Conservation (phyloP, 37 sponge, comb jelly and placozoan species). For the Agelas oroides region DNA sequence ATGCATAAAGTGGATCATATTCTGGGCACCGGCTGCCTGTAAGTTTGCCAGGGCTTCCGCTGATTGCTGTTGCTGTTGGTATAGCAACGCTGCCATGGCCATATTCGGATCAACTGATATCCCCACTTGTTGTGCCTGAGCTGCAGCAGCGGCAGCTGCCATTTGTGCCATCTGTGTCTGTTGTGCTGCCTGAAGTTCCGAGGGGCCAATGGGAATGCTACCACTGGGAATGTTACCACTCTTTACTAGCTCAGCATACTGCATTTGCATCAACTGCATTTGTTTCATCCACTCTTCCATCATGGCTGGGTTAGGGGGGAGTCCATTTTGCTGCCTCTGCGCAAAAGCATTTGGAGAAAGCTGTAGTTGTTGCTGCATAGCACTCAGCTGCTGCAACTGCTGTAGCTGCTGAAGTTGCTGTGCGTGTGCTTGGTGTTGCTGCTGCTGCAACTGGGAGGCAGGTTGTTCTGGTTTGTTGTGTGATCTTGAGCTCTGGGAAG, state of each 20-base stretch:
- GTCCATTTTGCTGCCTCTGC: background rate
- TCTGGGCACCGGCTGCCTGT: conserved; percentile 17
- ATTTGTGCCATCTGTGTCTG: conserved; percentile 7
- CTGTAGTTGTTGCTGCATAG: conserved; percentile 24
- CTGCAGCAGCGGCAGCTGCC: background rate
- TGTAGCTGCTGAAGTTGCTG: conserved; percentile 28
- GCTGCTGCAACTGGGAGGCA: background rate
- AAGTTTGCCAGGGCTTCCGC: conserved; percentile 21
- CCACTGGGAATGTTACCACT: background rate
- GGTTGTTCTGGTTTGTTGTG: background rate
- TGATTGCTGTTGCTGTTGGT: conserved; percentile 50
- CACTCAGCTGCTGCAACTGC: conserved; percentile 11
- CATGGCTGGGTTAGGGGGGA: background rate
- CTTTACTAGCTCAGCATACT: conserved; percentile 11
- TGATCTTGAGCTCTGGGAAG: conserved; percentile 2
- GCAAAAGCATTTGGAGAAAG: conserved; percentile 25
- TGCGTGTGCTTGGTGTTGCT: conserved; percentile 7
- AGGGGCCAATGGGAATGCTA: no score
- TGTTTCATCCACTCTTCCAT: conserved; percentile 59
- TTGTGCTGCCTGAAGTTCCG: conserved; percentile 4
- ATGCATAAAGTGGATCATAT: conserved; percentile 36
- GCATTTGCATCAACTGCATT: conserved; percentile 9
- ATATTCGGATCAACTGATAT: conserved; percentile 39
- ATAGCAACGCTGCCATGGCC: conserved; percentile 26
- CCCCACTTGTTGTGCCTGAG: background rate